Percentiles rank a stretch among this genome's conserved stretches.
These are phyloP conservation scores for Dorcus parallelipipedus DNA, from an alignment of 2,888 invertebrate species.

Conservation along the genomic window DNA sequence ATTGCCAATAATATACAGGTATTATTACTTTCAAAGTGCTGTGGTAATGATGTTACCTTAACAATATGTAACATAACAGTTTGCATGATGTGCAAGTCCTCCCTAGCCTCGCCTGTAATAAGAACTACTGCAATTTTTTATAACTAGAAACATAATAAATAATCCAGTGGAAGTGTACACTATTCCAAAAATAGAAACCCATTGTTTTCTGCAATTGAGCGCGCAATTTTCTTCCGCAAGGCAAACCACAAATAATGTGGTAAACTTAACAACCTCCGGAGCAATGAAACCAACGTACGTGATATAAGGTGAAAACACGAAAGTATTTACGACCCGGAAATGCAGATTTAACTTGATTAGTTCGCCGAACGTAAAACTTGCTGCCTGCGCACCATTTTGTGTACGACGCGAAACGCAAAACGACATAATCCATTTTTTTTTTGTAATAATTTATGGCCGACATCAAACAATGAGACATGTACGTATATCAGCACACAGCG, in stretches of 20 bases:
- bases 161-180: neutral
- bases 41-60: too few species aligned
- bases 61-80: too few species aligned
- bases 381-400: too few species aligned
- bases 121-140: neutral
- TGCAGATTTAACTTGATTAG: conserved; percentile 5
- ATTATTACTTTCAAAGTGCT: too few species aligned
- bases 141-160: neutral
- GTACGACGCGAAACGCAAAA: too few species aligned
- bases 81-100: too few species aligned
- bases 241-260: neutral
- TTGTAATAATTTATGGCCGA: too few species aligned
- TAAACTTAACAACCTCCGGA: conserved; percentile 1
- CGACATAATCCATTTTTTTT: too few species aligned
- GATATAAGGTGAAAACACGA: conserved; percentile 4
- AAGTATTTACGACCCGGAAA: conserved; percentile 5
- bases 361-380: neutral
- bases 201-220: neutral
- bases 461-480: too few species aligned
- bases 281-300: conserved; percentile 5
- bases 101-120: too few species aligned
- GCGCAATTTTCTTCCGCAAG: neutral
- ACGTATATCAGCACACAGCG: too few species aligned
- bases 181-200: neutral
- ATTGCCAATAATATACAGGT: too few species aligned